phyloP scores from a whole-genome alignment of 2,888 invertebrate genomes.

The Orthosia gracilis region DNA sequence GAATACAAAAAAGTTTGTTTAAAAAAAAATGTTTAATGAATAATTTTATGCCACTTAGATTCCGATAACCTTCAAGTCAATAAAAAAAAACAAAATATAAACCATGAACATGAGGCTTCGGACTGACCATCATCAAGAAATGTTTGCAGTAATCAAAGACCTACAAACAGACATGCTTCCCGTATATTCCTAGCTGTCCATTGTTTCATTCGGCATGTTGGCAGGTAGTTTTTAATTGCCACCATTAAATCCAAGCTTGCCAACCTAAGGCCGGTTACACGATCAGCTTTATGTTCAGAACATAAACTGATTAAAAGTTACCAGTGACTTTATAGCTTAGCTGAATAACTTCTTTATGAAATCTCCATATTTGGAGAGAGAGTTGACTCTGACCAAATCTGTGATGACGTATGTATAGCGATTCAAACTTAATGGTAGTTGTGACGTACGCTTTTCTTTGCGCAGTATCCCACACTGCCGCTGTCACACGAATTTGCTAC shows the following conservation, averaged over 20 bases:
- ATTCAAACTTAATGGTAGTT: background rate
- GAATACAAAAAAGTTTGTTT: too few species aligned
- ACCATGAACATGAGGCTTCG: background rate
- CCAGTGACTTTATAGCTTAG: background rate
- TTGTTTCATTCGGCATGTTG: constrained; percentile 38
- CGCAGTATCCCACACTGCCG: background rate
- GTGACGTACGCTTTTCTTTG: background rate
- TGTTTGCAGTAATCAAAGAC: constrained; percentile 6
- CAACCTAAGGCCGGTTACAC: constrained; percentile 27
- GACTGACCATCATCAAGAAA: background rate
- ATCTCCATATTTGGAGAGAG: background rate
- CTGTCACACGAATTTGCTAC: background rate
- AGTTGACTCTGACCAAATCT: too few species aligned
- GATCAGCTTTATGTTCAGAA: constrained; percentile 14
- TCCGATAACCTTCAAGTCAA: background rate
- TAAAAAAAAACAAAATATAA: background rate
- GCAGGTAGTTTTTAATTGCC: constrained; percentile 49
- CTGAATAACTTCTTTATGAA: constrained; percentile 2
- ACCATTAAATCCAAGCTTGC: constrained; percentile 25
- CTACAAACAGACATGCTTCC: constrained; percentile 19
- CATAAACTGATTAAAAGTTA: constrained; percentile 22
- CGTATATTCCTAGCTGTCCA: constrained; percentile 12
- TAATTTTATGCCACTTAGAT: too few species aligned
- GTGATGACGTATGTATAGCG: too few species aligned
- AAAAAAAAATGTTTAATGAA: too few species aligned